Evolutionary conservation across 2,888 invertebrate species (phyloP).

Genomic region (Parnassius orleans): DNA sequence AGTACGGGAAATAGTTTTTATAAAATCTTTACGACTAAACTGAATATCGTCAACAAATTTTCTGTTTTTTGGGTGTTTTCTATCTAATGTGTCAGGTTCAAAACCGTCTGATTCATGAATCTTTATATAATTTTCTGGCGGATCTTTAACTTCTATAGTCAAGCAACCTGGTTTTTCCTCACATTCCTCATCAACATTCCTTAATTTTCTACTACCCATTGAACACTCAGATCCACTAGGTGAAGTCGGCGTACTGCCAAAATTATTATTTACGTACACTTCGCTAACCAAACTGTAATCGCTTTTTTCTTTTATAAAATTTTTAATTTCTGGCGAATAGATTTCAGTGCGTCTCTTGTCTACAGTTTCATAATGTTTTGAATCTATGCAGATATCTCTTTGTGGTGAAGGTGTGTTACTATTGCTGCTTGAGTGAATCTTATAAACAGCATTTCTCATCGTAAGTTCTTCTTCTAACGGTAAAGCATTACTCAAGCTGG

Average conservation of each 20-base stretch:
- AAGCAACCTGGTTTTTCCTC: slow-evolving; percentile 88
- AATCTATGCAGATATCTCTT: slow-evolving; percentile 51
- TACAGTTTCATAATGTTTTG: slow-evolving; percentile 72
- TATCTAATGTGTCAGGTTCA: slow-evolving; percentile 92
- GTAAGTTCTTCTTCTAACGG: slow-evolving; percentile 91
- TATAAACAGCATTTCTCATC: slow-evolving; percentile 88
- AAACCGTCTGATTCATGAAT: slow-evolving; percentile 91
- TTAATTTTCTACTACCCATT: slow-evolving; percentile 79
- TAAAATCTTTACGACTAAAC: slow-evolving; percentile 60
- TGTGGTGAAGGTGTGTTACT: slow-evolving; percentile 72
- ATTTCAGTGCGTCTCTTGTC: slow-evolving; percentile 43
- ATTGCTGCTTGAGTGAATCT: slow-evolving; percentile 81
- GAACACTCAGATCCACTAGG: slow-evolving; percentile 82
- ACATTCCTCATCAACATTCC: slow-evolving; percentile 72
- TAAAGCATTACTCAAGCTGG: slow-evolving; percentile 86
- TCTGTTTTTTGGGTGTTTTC: slow-evolving; percentile 83
- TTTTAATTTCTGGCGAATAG: slow-evolving; percentile 38
- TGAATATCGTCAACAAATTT: slow-evolving; percentile 49
- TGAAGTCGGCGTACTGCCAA: slow-evolving; percentile 81
- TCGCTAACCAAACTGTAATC: slow-evolving; percentile 87
- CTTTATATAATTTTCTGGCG: slow-evolving; percentile 87
- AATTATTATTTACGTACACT: slow-evolving; percentile 89
- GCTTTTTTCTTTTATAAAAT: slow-evolving; percentile 54
- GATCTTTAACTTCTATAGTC: slow-evolving; percentile 91
- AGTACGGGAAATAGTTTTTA: slow-evolving; percentile 52